Evolutionary conservation across 2,797 vertebrate genomes (phyloP), one percentile per base, ranked within the genome.

Genomic region (Bucorvus abyssinicus): DNA sequence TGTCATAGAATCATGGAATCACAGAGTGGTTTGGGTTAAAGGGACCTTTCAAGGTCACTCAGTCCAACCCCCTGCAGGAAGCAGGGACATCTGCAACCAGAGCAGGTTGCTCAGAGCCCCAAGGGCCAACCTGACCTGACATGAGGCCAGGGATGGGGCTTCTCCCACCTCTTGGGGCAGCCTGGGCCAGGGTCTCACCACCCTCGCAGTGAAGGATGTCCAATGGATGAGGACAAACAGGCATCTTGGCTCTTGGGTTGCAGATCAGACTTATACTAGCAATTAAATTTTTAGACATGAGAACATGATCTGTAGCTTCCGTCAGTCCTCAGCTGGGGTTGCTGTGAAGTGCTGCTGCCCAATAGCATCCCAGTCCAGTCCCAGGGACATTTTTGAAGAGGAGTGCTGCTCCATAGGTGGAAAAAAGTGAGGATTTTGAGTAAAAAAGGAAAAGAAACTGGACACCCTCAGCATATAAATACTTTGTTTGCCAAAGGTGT

Each of bases 231-330:
- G 44, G 57, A 27, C 34, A 34, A 36, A 47, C 3, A 5, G 36
- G 10, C 47, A n/a, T 14, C 27, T 71, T 56, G 45, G 42, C 40
- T 65, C 24, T 40, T 75, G 70, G n/a, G 26, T 52, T 40, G 29
- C 32, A 45, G 24, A 30, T 17, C 0, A 5, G 64, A 9, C 7
- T 61, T n/a, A 7, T 0, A 7, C 40, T 12, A 53, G 36, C 16
- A 64, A 23, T 68, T 63, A 17, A 6, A 10, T 47, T 26, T 60
- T 79, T 40, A 11, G 10, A 7, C 3, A 2, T 7, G 16, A 67
- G 47, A 79, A 32, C 0, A 1, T 10, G 19, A 50, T 55, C 42
- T 29, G 1, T 36, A 2, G 14, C 44, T 57, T 69, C 42, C 56
- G 59, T 61, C 36, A 20, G 12, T 26, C 36, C 27, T 40, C 36